Evolutionary conservation across 1,140 invertebrate species (phyloP), one percentile per base, ranked within the genome.

Genomic region (Littorina saxatilis): DNA sequence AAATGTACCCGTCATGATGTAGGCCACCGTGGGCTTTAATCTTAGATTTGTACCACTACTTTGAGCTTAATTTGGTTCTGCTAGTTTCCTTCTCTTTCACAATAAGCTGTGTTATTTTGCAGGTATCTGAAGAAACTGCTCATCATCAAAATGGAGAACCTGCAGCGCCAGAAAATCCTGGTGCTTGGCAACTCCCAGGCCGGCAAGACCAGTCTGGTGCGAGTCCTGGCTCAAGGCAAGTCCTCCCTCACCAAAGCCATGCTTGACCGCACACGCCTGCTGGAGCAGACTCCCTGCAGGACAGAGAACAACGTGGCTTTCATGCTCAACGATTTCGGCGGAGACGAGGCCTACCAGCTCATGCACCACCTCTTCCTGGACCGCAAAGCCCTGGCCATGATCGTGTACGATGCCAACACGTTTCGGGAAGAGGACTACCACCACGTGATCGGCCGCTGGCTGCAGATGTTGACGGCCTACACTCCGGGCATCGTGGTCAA

Each of bases 271-370:
- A 91, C 89, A 63, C 70, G 85, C 55, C 81, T 89, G 20, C 35
- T 90, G 52, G 82, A 88, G 66, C 86, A 88, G 77, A 88, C 82
- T 1, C 72, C 84, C 4, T 89, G 87, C 90, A 90, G 88, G 81
- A 91, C 91, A 13, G 87, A 89, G 39, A 92, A 92, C 82, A 87
- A 87, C 52, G 89, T 92, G 1, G 85, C 90, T 32, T 91, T 91
- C 79, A 82, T 90, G 70, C 85, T 92, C 4, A 82, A 89, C 84
- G 90, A 91, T 66, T 88, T 91, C 80, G 91, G 91, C 47, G 91
- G 91, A 1, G 87, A 91, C 80, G 66, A 84, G 23, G 79, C 88
- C 7, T 92, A 92, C 80, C 82, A 81, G 15, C 83, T 89, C 35
- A 83, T 87, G 29, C 88, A 89, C 81, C 87, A 89, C 27, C 50